Evolutionary conservation across 2,797 vertebrate genomes (phyloP), one percentile per base, ranked within the genome.

Genomic region (Rhabdophis nuchalis): DNA sequence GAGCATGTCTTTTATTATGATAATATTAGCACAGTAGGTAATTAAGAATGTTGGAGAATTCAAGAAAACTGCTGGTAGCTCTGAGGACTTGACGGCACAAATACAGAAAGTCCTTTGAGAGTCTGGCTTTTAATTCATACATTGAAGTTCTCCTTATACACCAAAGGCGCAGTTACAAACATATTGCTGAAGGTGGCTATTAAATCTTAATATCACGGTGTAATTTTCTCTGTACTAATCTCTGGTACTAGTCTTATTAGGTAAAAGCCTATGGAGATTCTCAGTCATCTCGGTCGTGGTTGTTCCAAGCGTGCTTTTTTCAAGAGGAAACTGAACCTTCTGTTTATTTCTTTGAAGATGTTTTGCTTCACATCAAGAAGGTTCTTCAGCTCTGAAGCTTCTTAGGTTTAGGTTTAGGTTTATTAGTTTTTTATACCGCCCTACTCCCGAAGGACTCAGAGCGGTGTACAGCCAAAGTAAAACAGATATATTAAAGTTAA

Each of bases 21-120:
- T 92, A 92, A 92, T 87, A 90, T 87, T 82, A 72, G 64, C n/a
- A 77, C 54, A 53, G 89, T 53, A 46, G 36, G 64, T 90, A 92
- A 90, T 92, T 87, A 92, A 82, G 89, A 41, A 60, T 46, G 60
- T 72, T n/a, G 77, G 29, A 77, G 85, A 82, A 90, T 86, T 85
- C 89, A 92, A 53, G 54, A 82, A 60, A 92, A n/a, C 9, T 8
- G n/a, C 29, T 50, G 68, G 11, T 53, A 87, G 61, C 5, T 90
- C 29, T 25, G 52, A 68, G 54, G 46, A 87, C 61, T 41, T 57
- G 54, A 77, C 14, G n/a, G 54, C 54, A 90, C 85, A 87, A 90
- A 92, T 58, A 41, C 13, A 52, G 52, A 32, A 72, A 50, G 20
- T 89, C 85, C 36, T 61, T 90, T 20, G 64, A 29, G 89, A 77